Conservation (phyloP, 1,140 invertebrate genomes). For the Ceratina calcarata region DNA sequence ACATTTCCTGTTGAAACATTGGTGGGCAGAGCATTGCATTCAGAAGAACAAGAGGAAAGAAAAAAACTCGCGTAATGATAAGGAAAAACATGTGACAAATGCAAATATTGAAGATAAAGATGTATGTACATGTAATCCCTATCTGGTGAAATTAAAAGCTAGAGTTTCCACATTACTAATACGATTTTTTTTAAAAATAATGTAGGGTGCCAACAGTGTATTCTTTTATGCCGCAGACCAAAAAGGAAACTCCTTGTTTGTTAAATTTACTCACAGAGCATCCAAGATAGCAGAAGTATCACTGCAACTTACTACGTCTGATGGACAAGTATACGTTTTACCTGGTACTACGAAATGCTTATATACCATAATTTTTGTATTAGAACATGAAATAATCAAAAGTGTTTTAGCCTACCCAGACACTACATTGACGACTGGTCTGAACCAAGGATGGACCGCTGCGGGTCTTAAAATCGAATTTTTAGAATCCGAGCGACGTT, state of each 20-base stretch:
- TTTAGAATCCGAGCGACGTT: constrained; percentile 79
- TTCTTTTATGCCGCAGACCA: constrained; percentile 75
- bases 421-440: constrained; percentile 70
- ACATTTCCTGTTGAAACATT: constrained; percentile 36
- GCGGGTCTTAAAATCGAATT: constrained; percentile 82
- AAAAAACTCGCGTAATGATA: background rate
- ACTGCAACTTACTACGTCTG: constrained; percentile 76
- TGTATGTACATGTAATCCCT: constrained; percentile 12
- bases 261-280: constrained; percentile 75
- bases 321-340: constrained; percentile 79
- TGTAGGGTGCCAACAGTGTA: constrained; percentile 73
- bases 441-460: constrained; percentile 77
- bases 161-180: background rate
- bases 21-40: constrained; percentile 39
- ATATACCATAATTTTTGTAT: background rate
- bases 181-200: background rate
- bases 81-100: background rate
- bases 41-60: background rate
- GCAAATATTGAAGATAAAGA: constrained; percentile 39
- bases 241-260: constrained; percentile 74
- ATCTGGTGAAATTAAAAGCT: background rate
- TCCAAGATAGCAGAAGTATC: constrained; percentile 74
- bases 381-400: background rate
- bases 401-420: constrained; percentile 75
- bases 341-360: constrained; percentile 75